Evolutionary conservation across 2,113 vertebrate species (phyloP).

Genomic region (Ammospiza caudacuta): DNA sequence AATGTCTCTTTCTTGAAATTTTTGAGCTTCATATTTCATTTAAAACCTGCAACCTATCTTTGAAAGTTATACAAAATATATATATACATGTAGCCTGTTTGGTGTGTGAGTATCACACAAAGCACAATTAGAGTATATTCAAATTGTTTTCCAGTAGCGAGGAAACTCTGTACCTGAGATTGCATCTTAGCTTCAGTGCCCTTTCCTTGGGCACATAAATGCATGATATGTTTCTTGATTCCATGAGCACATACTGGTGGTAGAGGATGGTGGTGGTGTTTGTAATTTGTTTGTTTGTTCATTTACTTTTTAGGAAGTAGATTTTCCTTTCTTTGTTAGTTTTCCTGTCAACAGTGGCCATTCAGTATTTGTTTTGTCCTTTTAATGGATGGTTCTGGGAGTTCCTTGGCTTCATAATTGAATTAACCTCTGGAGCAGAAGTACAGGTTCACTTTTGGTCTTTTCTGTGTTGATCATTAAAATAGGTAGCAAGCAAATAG

Average conservation of each 20-base stretch:
- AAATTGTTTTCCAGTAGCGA: not conserved
- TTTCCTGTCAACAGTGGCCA: not conserved
- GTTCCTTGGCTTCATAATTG: not conserved
- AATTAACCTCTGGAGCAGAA: not conserved
- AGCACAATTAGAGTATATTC: not conserved
- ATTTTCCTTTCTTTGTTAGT: not conserved
- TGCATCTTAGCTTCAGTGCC: not conserved
- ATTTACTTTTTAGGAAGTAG: not conserved
- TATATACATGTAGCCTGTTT: not conserved
- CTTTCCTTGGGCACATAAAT: not conserved
- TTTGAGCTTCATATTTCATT: not conserved
- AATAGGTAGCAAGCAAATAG: not conserved
- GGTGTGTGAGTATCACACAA: not conserved
- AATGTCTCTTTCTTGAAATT: not conserved
- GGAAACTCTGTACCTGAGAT: not conserved
- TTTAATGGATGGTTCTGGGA: not conserved
- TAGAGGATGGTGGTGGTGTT: not conserved
- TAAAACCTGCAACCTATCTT: not conserved
- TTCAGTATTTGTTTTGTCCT: not conserved
- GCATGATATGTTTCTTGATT: not conserved
- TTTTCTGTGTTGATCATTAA: not conserved
- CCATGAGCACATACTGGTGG: not conserved
- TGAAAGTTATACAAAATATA: not conserved
- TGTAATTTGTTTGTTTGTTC: not conserved
- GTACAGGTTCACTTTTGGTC: not conserved